Percentiles rank a stretch among this genome's conserved stretches.
These are phyloP conservation scores for Catotricha subobsoleta DNA, from an alignment of 2,888 invertebrate species.

Conservation along the genomic window DNA sequence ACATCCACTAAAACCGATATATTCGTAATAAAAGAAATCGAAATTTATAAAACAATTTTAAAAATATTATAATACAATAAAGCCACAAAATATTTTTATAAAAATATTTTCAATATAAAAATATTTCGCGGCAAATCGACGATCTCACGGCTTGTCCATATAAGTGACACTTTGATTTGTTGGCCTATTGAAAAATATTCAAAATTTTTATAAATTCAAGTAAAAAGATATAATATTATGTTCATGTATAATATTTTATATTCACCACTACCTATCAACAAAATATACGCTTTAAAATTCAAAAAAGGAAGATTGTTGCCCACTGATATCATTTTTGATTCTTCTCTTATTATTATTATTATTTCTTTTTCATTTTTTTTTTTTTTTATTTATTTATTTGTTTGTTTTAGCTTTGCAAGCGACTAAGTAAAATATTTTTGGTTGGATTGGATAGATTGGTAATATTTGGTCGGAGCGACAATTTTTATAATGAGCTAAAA, in stretches of 20 bases:
- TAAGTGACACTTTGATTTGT: constrained; percentile 9
- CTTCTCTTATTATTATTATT: background rate
- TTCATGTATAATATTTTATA: too few relatives aligned
- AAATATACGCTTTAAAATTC: background rate
- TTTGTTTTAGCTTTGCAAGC: too few relatives aligned
- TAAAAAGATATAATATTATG: too few relatives aligned
- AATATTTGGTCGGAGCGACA: background rate
- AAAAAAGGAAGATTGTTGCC: background rate
- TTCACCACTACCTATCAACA: background rate
- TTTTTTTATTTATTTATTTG: too few relatives aligned
- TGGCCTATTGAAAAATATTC: constrained; percentile 9
- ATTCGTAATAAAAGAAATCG: background rate
- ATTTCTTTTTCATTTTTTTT: too few relatives aligned
- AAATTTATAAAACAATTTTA: background rate
- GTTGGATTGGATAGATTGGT: too few relatives aligned
- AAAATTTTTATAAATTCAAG: constrained; percentile 7
- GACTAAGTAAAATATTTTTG: too few relatives aligned
- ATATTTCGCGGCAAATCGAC: constrained; percentile 3
- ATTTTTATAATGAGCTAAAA: background rate
- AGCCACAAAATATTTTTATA: constrained; percentile 2
- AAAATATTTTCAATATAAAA: constrained; percentile 5
- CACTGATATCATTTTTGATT: constrained; percentile 5
- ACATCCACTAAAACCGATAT: background rate
- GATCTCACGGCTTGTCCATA: constrained; percentile 8
- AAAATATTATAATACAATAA: background rate